Evolutionary conservation across 2,797 vertebrate genomes (phyloP).

Genomic region (Hoplostethus mediterraneus): DNA sequence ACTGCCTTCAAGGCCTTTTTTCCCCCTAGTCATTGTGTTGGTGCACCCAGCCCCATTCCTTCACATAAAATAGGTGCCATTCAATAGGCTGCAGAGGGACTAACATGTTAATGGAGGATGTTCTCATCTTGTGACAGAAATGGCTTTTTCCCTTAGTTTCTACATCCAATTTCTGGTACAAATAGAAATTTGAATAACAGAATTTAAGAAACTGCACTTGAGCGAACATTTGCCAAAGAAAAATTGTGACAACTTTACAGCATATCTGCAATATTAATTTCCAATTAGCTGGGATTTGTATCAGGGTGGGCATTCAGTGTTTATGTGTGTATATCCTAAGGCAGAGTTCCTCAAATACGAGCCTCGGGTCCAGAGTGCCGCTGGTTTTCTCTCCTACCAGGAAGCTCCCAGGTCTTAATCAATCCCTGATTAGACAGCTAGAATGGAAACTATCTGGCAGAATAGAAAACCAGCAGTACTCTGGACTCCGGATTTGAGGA

Average conservation of each 20-base stretch:
- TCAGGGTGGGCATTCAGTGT: neutral
- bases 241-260: neutral
- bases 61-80: constrained; percentile 11
- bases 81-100: neutral
- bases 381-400: too few species aligned
- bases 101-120: neutral
- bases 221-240: neutral
- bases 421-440: too few species aligned
- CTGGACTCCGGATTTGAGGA: too few species aligned
- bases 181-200: neutral
- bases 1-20: constrained; percentile 30
- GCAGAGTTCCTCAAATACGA: too few species aligned
- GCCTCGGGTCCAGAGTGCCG: too few species aligned
- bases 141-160: neutral
- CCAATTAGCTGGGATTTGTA: neutral
- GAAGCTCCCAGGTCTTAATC: too few species aligned
- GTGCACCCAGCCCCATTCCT: constrained; percentile 39
- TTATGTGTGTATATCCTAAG: neutral
- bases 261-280: neutral
- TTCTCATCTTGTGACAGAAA: neutral
- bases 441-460: too few species aligned
- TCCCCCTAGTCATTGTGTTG: constrained; percentile 27
- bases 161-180: neutral
- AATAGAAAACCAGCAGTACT: too few species aligned
- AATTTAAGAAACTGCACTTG: neutral